Base-by-base conservation (phyloP, 2,113 vertebrate species). In the Mirounga angustirostris region DNA sequence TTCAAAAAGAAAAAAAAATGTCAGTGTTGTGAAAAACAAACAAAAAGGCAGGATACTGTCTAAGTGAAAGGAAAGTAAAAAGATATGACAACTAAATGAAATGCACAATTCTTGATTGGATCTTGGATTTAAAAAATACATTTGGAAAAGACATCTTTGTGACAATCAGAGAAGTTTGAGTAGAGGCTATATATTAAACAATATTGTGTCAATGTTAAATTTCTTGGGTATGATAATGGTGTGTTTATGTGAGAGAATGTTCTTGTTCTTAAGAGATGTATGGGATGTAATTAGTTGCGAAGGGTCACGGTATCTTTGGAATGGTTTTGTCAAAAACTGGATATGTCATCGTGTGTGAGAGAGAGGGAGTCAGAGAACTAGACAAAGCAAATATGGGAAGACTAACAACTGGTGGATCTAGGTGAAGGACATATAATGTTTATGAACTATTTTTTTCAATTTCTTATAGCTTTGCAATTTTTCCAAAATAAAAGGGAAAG, bases 401-500 rank as follows among this genome's bases (percentile, higher is more conserved):
- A 69, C 4, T 5, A 67, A 13, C 10, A 80, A 36, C 16, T 28
- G 1, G n/a, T 36, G 10, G n/a, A 13, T 71, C 16, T 81, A 76
- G 28, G 24, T 30, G 9, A 79, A 76, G 56, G 21, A 33, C 54
- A 21, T 21, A 19, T 8, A 26, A 22, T 83, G 7, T 67, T 96
- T 26, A 40, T 21, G 46, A 82, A 33, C 11, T 40, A 0, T 22
- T 95, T 95, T 58, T 89, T 94, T 91, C 12, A 71, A 18, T 69
- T 95, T 85, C 30, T 74, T 52, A 33, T 11, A 73, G 28, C 19
- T 96, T 94, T 74, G 1, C 30, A 86, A 18, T 73, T 81, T 91
- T 88, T 96, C 33, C 33, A 81, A 92, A 91, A 58, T 84, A 80
- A 95, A 95, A 89, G 59, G 28, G 28, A 54, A 65, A 94, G 30